Conservation (phyloP, 2,797 vertebrate species). For the Discoglossus pictus region DNA sequence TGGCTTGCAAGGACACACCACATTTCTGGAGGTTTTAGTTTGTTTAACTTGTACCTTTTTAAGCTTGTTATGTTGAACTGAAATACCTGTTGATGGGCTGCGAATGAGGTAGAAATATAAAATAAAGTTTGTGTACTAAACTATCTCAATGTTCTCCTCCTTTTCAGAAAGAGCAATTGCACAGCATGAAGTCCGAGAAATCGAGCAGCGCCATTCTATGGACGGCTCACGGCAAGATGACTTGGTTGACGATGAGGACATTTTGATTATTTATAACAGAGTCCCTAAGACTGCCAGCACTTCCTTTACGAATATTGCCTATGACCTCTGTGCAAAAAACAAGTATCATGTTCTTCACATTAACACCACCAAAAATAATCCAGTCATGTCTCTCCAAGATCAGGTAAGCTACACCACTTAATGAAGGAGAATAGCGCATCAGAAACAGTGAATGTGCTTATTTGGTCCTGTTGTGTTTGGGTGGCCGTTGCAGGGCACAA, state of each 20-base stretch:
- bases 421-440: too few species aligned
- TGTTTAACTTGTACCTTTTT: too few species aligned
- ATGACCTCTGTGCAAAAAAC: slow-evolving; percentile 93
- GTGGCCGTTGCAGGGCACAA: too few species aligned
- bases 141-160: background rate
- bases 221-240: slow-evolving; percentile 79
- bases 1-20: too few species aligned
- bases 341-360: slow-evolving; percentile 97
- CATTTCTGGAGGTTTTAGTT: too few species aligned
- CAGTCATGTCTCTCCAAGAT: slow-evolving; percentile 97
- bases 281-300: slow-evolving; percentile 98
- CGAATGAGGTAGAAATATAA: too few species aligned
- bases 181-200: slow-evolving; percentile 93
- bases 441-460: too few species aligned
- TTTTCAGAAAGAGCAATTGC: slow-evolving; percentile 90
- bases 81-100: too few species aligned
- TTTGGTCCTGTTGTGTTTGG: too few species aligned
- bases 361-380: slow-evolving; percentile 98
- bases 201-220: slow-evolving; percentile 89
- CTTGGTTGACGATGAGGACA: slow-evolving; percentile 73
- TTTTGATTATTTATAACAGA: slow-evolving; percentile 95
- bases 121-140: background rate
- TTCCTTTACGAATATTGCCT: slow-evolving; percentile 97
- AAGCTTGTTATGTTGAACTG: too few species aligned
- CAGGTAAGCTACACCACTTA: slow-evolving; percentile 76